A percentile compares a stretch with the other conserved stretches of the same genome.
Conservation (phyloP, 2,797 vertebrate species). For the Argya squamiceps region DNA sequence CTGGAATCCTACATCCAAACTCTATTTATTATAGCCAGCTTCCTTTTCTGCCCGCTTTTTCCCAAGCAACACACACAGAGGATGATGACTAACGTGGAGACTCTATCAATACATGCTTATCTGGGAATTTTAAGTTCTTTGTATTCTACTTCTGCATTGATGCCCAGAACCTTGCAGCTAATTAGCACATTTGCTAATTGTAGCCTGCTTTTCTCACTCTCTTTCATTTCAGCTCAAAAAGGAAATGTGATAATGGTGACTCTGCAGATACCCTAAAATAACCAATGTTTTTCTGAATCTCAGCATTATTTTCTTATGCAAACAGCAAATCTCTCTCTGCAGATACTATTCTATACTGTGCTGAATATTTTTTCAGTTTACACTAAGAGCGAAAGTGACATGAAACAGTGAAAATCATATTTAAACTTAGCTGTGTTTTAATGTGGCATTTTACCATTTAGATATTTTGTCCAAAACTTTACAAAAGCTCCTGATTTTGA, state of each 20-base stretch:
- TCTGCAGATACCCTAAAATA: background rate
- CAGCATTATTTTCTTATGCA: background rate
- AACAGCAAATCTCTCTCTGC: background rate
- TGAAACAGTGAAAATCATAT: background rate
- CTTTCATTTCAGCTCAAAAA: background rate
- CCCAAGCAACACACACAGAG: background rate
- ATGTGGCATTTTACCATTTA: background rate
- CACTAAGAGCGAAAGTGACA: conserved; percentile 36
- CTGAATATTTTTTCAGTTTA: background rate
- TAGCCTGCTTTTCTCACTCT: background rate
- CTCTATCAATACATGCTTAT: background rate
- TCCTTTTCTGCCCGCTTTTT: background rate
- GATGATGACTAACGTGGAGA: background rate
- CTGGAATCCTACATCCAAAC: background rate
- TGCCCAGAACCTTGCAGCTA: background rate
- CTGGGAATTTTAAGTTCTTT: background rate
- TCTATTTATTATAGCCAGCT: background rate
- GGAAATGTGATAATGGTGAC: background rate
- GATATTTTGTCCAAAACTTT: background rate
- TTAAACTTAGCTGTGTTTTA: conserved; percentile 4
- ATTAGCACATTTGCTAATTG: background rate
- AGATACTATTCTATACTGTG: background rate
- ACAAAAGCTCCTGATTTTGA: background rate
- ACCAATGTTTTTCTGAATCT: background rate
- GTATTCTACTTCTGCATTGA: background rate